Evolutionary conservation across 1,140 invertebrate species (phyloP).

Genomic region (Mercenaria mercenaria): DNA sequence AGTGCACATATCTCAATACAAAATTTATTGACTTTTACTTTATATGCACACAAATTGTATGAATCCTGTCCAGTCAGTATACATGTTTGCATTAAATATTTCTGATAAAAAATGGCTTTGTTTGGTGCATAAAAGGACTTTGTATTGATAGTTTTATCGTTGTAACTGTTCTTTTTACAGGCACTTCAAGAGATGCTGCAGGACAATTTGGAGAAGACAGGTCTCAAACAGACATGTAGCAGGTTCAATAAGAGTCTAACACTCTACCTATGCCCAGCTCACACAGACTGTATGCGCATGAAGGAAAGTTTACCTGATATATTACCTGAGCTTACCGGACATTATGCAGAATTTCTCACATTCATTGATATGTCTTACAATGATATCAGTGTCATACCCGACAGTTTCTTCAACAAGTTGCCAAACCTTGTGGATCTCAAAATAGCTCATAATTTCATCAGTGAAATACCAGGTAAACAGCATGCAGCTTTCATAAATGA

Average conservation of each 20-base stretch:
- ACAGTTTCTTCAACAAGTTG: slow-evolving; percentile 72
- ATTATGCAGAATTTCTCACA: slow-evolving; percentile 72
- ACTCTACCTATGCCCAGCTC: slow-evolving; percentile 74
- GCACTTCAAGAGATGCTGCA: neutral
- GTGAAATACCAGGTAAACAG: slow-evolving; percentile 68
- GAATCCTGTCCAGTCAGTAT: no score
- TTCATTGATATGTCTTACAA: slow-evolving; percentile 72
- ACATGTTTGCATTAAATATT: no score
- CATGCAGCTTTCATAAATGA: neutral
- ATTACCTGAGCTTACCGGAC: slow-evolving; percentile 30
- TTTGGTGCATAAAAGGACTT: no score
- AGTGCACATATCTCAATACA: no score
- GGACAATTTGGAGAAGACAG: slow-evolving; percentile 25
- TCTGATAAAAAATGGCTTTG: no score
- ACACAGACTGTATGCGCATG: slow-evolving; percentile 69
- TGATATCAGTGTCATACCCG: slow-evolving; percentile 68
- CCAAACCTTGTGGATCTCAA: slow-evolving; percentile 72
- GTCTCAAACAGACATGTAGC: neutral
- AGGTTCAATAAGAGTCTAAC: slow-evolving; percentile 30
- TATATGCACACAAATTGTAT: no score
- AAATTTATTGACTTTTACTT: no score
- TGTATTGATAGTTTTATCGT: no score
- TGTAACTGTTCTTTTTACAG: no score
- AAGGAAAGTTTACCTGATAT: slow-evolving; percentile 56
- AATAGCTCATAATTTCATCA: slow-evolving; percentile 71